Evolutionary conservation across 2,888 invertebrate genomes (phyloP).

Genomic region (Microplitis manilae): DNA sequence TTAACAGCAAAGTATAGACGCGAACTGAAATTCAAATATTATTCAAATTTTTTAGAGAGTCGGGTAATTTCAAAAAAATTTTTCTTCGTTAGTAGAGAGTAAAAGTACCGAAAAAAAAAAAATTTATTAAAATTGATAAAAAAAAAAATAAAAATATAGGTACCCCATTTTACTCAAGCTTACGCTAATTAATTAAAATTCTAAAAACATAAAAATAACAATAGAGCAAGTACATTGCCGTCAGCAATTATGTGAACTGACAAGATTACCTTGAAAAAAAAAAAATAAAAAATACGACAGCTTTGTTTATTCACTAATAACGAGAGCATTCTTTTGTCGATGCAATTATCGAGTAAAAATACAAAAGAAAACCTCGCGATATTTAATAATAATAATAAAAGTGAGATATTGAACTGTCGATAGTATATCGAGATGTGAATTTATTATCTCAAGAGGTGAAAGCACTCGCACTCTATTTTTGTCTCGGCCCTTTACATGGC

Average conservation of each 20-base stretch:
- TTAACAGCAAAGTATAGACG: too few relatives aligned
- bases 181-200: neutral
- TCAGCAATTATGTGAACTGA: neutral
- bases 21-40: too few relatives aligned
- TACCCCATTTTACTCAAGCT: too few relatives aligned
- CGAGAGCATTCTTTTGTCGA: neutral
- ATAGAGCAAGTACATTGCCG: neutral
- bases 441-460: slow-evolving; percentile 14
- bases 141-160: too few relatives aligned
- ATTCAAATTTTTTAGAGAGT: too few relatives aligned
- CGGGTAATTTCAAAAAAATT: too few relatives aligned
- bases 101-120: too few relatives aligned
- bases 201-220: neutral
- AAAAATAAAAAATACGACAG: neutral
- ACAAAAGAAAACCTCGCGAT: neutral
- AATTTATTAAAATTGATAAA: too few relatives aligned
- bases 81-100: too few relatives aligned
- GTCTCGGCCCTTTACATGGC: neutral
- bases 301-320: neutral
- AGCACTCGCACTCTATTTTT: slow-evolving; percentile 9
- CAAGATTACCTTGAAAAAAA: neutral
- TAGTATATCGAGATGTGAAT: slow-evolving; percentile 13
- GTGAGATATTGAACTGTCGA: neutral
- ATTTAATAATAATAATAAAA: neutral
- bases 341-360: neutral